Evolutionary conservation across 2,797 vertebrate species (phyloP).

Genomic region (Pseudochirops corinnae): DNA sequence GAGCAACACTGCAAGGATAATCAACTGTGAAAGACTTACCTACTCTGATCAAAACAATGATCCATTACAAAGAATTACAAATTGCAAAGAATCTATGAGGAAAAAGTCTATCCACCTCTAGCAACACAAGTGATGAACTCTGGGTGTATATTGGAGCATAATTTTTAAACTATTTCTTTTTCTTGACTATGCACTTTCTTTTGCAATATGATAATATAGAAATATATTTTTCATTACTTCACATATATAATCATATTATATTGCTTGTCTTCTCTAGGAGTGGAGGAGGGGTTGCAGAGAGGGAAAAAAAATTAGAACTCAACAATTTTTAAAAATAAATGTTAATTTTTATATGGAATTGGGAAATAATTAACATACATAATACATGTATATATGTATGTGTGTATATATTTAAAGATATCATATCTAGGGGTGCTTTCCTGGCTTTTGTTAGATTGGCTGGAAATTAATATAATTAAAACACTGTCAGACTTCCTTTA

Average conservation of each 20-base stretch:
- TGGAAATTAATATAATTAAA: background rate
- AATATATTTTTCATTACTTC: background rate
- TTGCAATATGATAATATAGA: background rate
- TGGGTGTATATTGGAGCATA: too few relatives aligned
- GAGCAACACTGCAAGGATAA: background rate
- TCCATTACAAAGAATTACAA: background rate
- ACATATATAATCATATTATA: background rate
- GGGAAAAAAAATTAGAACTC: background rate
- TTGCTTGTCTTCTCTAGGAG: background rate
- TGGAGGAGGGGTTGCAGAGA: background rate
- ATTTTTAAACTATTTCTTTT: background rate
- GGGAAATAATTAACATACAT: background rate
- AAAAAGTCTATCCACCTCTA: background rate
- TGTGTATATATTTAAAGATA: background rate
- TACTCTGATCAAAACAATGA: background rate
- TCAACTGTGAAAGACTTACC: background rate
- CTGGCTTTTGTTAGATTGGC: background rate
- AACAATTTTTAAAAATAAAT: background rate
- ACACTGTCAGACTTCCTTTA: background rate
- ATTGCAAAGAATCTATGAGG: background rate
- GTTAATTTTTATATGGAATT: background rate
- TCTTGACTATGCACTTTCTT: background rate
- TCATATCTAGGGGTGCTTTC: background rate
- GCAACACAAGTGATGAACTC: too few relatives aligned
- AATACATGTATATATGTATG: too few relatives aligned